These are phyloP conservation scores for Plagiodera versicolora DNA, from an alignment of 2,888 invertebrate genomes.

Conservation along the genomic window DNA sequence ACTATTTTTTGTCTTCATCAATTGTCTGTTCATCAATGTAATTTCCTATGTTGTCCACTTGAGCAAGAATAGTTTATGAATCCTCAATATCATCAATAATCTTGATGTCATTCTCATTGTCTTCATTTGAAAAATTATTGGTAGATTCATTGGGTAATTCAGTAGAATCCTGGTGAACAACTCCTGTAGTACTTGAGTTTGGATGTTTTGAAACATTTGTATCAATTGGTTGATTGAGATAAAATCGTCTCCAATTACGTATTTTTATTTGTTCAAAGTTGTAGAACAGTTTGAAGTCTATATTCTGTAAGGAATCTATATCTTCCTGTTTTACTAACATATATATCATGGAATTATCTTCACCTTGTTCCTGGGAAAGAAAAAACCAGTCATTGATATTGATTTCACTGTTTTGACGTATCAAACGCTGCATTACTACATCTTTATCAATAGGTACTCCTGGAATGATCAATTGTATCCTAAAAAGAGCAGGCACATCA, in stretches of 20 bases:
- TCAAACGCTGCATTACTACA: neutral
- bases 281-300: conserved; percentile 19
- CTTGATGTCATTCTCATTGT: neutral
- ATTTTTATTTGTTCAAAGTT: conserved; percentile 8
- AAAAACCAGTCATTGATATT: conserved; percentile 12
- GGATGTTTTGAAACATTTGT: neutral
- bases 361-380: conserved; percentile 6
- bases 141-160: neutral
- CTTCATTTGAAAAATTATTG: neutral
- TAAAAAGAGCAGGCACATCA: neutral
- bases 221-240: neutral
- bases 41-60: neutral
- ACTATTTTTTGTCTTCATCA: neutral
- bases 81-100: neutral
- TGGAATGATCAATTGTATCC: neutral
- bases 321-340: neutral
- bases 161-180: neutral
- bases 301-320: conserved; percentile 13
- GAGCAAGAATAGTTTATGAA: neutral
- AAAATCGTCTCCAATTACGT: neutral
- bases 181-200: neutral
- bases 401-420: neutral
- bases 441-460: neutral
- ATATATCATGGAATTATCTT: neutral
- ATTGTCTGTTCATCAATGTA: neutral